Base-by-base conservation (phyloP, 2,888 invertebrate genomes). In the Agonopterix heracliana region DNA sequence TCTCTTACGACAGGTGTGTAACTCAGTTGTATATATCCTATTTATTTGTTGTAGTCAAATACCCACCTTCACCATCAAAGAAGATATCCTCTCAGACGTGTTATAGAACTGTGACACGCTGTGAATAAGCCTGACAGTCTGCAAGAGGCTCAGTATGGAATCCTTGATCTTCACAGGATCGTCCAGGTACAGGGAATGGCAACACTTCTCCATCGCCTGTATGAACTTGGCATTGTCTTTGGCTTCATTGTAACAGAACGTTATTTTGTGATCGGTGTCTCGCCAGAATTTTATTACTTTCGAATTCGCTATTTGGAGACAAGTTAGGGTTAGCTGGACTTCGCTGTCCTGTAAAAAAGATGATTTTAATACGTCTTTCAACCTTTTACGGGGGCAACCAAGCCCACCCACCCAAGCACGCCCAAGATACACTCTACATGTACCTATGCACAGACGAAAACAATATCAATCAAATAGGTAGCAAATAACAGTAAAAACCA, bases 91-190 rank as follows among this genome's bases (percentile, higher is more conserved):
- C 81, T 98, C 98, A 0, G 98, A 97, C 0, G 98, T 98, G 71
- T 98, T 98, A 74, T 98, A 98, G 80, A 97, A 98, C 74, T 96
- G 95, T 0, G 98, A 98, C 4, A 98, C 96, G 68, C 95, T 96
- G 74, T 98, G 97, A 64, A 98, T 98, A 60, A 98, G 89, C 38
- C 97, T 90, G 9, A 98, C 97, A 0, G 97, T 97, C 85, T 98
- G 97, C 56, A 98, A 85, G 34, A 98, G 85, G 50, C 96, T 96
- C 49, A 97, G 89, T 54, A 98, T 94, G 0, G 96, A 96, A 64
- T 96, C 96, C 71, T 95, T 92, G 92, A 98, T 98, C 76, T 94
- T 94, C 5, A 96, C 97, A 3, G 98, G 98, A 81, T 96, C 96
- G 69, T 97, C 96, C 53, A 98, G 89, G 72, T 97, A 97, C 13